Base-by-base conservation (phyloP, 2,888 invertebrate species). In the Rhyacophila evoluta region DNA sequence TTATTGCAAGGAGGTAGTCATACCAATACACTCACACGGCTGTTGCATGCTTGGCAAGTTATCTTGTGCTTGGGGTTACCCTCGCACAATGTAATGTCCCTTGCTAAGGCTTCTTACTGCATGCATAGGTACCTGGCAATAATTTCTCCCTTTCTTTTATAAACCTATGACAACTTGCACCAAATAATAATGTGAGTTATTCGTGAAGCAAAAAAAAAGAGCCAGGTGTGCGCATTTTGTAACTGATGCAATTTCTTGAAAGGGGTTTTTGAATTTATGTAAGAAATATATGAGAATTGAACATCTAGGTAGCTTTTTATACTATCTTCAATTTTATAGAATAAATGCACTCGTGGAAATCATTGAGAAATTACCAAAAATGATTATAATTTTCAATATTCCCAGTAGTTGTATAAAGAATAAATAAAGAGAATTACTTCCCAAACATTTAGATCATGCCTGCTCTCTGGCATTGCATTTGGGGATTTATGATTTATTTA, bases 81-180 rank as follows among this genome's bases (percentile, higher is more conserved):
- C 73, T 69, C 67, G 28, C 75, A 68, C 70, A 75, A 29, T 55
- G 19, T 39, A 69, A 15, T 55, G 19, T 19, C 39, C 27, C 28
- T 37, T 72, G 25, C 41, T 69, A 67, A 73, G 77, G 77, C 73
- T 77, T 77, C 77, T 73, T 39, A 37, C 73, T 39, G 6, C 29
- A 6, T 6, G 6, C 29, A 33, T 6, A 33, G 4, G 2, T 6
- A 33, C 25, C 38, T 25, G 25, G n/a, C 36, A 33, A 27, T 39
- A 6, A 12, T 39, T 81, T 74, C 72, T 29, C 80, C 69, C 68
- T 41, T 29, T 76, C 72, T 70, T 29, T 33, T 72, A 10, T 71
- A 55, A 55, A 55, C 55, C 55, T 55, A 55, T 55, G 55, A 55
- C 55, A 55, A 55, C 55, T 55, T 55, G 55, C 55, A 1, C 55